These are phyloP conservation scores for Nothoprocta pentlandii DNA, from an alignment of 2,113 vertebrate genomes.

Conservation along the genomic window DNA sequence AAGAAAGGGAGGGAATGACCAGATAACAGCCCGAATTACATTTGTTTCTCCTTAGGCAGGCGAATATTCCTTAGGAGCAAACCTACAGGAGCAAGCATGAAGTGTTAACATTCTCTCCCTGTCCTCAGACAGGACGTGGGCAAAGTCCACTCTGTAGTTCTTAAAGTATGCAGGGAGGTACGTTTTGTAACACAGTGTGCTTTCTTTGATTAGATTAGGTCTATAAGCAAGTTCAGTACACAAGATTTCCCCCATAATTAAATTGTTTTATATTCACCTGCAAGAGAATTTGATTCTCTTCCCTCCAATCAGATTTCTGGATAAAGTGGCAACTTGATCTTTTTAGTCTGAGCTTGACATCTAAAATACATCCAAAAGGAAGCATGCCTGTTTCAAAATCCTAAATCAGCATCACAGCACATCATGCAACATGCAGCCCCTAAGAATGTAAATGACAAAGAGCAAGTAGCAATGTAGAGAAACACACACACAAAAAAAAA, in stretches of 20 bases:
- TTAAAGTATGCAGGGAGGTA: neutral
- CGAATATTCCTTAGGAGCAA: neutral
- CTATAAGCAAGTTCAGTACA: neutral
- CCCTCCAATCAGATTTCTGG: neutral
- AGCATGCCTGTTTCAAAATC: neutral
- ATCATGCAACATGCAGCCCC: fast-evolving
- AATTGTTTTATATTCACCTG: neutral
- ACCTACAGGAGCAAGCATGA: neutral
- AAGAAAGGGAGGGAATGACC: neutral
- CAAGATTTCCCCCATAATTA: neutral
- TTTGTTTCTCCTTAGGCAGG: neutral
- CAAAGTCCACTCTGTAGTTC: neutral
- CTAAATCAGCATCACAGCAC: neutral
- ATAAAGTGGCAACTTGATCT: neutral
- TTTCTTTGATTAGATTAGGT: neutral
- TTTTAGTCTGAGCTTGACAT: neutral
- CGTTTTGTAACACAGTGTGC: neutral
- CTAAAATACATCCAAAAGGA: neutral
- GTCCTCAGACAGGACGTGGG: neutral
- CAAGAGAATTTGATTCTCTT: neutral
- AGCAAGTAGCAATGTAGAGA: neutral
- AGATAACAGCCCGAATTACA: neutral
- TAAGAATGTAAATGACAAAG: too few species aligned
- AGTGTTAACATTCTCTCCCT: neutral
- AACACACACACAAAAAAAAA: neutral